Conservation (phyloP, 2,888 invertebrate species). For the Machimus atricapillus region DNA sequence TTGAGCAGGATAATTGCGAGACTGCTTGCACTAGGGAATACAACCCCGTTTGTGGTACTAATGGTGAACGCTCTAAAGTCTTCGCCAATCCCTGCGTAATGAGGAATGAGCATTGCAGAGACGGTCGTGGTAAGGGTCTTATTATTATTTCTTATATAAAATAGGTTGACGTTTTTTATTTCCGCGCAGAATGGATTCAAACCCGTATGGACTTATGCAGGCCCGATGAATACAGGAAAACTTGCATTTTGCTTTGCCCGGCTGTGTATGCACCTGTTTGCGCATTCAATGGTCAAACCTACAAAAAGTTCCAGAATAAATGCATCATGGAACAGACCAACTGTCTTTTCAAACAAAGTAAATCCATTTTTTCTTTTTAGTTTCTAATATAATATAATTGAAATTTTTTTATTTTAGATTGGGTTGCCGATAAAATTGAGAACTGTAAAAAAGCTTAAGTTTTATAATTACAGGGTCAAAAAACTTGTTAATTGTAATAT, state of each 20-base stretch:
- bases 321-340: not conserved
- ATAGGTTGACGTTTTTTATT: not conserved
- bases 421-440: not conserved
- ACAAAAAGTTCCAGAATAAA: slow-evolving; percentile 12
- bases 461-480: not conserved
- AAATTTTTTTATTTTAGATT: not conserved
- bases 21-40: not conserved
- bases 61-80: not conserved
- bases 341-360: not conserved
- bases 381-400: not conserved
- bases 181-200: not conserved
- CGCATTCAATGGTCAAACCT: slow-evolving; percentile 3
- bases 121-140: not conserved
- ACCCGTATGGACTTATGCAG: not conserved
- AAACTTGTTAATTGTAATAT: not conserved
- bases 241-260: not conserved
- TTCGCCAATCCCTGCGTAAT: not conserved
- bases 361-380: not conserved
- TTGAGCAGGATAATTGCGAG: not conserved
- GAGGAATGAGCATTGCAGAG: not conserved
- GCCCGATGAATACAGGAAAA: not conserved
- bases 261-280: slow-evolving; percentile 33
- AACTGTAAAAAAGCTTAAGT: not conserved
- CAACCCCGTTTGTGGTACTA: not conserved
- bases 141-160: not conserved